Evolutionary conservation across 2,888 invertebrate genomes (phyloP).

Genomic region (Lamellibrachia satsuma): DNA sequence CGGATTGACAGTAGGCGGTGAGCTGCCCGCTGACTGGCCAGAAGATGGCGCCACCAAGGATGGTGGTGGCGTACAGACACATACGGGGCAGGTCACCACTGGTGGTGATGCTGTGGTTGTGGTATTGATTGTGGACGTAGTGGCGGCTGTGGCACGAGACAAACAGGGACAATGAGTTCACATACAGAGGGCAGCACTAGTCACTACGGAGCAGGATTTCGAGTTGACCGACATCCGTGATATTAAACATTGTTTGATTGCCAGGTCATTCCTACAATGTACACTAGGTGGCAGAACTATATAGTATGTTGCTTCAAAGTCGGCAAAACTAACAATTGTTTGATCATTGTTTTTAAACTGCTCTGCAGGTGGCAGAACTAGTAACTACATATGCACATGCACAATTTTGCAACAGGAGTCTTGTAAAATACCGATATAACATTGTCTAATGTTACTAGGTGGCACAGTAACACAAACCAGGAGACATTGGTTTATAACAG

Average conservation of each 20-base stretch:
- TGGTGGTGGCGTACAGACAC: not conserved
- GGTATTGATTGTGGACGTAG: not conserved
- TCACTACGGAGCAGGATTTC: slow-evolving; percentile 4
- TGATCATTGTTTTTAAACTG: not conserved
- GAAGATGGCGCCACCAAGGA: not conserved
- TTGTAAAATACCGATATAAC: not conserved
- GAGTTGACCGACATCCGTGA: not conserved
- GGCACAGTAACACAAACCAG: too few species aligned
- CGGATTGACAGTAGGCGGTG: slow-evolving; percentile 12
- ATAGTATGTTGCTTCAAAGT: not conserved
- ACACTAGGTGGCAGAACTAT: not conserved
- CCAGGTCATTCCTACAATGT: not conserved
- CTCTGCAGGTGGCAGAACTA: not conserved
- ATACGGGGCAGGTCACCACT: not conserved
- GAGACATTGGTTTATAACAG: too few species aligned
- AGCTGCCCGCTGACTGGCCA: not conserved
- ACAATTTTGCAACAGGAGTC: not conserved
- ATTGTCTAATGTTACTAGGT: too few species aligned
- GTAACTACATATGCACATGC: not conserved
- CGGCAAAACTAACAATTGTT: not conserved
- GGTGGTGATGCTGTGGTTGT: slow-evolving; percentile 9
- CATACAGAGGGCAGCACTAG: not conserved
- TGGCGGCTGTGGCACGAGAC: not conserved
- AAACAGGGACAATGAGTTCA: not conserved
- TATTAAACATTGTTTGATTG: not conserved